Evolutionary conservation across 2,113 vertebrate species (phyloP).

Genomic region (Microtus pennsylvanicus): DNA sequence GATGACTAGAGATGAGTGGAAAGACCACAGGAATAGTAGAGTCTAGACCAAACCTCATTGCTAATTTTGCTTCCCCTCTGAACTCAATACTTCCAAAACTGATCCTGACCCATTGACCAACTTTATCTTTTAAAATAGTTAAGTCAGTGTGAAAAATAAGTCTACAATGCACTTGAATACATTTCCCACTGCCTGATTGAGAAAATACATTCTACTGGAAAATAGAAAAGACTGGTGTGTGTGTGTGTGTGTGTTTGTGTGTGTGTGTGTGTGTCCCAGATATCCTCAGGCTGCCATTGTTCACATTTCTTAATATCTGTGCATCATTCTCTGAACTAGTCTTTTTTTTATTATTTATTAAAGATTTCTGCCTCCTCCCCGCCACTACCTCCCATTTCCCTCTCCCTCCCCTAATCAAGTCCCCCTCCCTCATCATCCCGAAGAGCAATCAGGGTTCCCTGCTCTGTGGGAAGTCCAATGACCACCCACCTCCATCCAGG

Average conservation of each 20-base stretch:
- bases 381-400: no score
- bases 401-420: no score
- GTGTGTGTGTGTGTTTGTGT: no score
- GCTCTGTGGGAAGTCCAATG: no score
- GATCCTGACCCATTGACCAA: not conserved
- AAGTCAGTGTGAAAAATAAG: slow-evolving; percentile 34
- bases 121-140: slow-evolving; percentile 4
- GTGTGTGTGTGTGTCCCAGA: not conserved
- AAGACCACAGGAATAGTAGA: not conserved
- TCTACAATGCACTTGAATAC: not conserved
- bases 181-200: not conserved
- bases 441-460: no score
- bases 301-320: not conserved
- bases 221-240: not conserved
- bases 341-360: no score
- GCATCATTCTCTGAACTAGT: not conserved
- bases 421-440: no score
- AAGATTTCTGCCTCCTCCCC: no score
- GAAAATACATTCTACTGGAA: slow-evolving; percentile 4
- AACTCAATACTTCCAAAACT: not conserved
- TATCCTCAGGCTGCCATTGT: not conserved
- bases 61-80: not conserved
- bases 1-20: not conserved
- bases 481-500: no score
- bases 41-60: not conserved